Percentiles rank a stretch among this genome's conserved stretches.
phyloP scores from a whole-genome alignment of 2,797 vertebrate genomes.

The Thripadectes ignobilis region DNA sequence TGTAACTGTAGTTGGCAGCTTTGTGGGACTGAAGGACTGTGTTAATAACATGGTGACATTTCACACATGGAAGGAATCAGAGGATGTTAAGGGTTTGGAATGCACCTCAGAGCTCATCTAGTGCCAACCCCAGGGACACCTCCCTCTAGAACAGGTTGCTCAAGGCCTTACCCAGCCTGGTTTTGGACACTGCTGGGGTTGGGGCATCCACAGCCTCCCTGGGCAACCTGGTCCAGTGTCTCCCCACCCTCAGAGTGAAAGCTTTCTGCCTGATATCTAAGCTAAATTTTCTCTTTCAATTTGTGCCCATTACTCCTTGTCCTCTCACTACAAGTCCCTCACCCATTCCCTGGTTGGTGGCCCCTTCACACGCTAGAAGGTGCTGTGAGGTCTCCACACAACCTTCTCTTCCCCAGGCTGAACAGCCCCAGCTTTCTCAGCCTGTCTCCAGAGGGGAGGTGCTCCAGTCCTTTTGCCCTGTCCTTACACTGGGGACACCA shows the following conservation, averaged over 20 bases:
- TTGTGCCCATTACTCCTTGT: background rate
- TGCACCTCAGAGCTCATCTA: background rate
- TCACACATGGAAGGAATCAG: background rate
- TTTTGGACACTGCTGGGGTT: background rate
- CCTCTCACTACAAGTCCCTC: background rate
- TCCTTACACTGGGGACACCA: rapidly evolving
- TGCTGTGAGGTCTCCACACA: background rate
- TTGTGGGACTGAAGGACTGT: conserved; percentile 1
- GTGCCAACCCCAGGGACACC: background rate
- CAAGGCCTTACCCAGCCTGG: background rate
- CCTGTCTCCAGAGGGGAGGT: background rate
- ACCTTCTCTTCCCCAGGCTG: background rate
- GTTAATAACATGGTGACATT: background rate
- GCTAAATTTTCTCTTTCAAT: background rate
- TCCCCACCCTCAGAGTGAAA: background rate
- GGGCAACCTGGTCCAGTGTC: background rate
- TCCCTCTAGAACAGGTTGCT: background rate
- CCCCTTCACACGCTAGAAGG: background rate
- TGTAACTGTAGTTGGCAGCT: background rate
- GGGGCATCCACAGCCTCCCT: background rate
- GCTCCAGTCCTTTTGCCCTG: background rate
- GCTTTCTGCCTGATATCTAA: background rate
- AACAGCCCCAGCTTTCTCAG: background rate
- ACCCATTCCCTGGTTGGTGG: background rate
- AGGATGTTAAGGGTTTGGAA: background rate